Evolutionary conservation across 2,888 invertebrate species (phyloP).

Genomic region (Cataglyphis altisquamis): DNA sequence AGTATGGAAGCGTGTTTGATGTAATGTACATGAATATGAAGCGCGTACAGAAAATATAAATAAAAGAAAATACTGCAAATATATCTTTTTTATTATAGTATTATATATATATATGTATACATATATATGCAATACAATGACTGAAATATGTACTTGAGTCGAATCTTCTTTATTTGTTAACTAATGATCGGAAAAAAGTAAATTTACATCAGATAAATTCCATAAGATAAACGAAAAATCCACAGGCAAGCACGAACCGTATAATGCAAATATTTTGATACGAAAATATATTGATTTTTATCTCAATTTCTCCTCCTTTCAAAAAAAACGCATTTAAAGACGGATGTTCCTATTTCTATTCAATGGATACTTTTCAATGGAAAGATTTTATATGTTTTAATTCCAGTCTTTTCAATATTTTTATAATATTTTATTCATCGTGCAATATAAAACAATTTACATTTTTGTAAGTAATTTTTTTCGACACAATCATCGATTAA

Average conservation of each 20-base stretch:
- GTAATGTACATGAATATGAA: background rate
- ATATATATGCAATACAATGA: background rate
- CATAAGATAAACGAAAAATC: background rate
- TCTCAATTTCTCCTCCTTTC: background rate
- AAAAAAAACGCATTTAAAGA: background rate
- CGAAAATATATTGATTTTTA: background rate
- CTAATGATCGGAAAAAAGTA: background rate
- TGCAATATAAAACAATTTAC: no score
- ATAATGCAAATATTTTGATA: background rate
- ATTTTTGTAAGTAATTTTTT: no score
- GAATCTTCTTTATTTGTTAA: background rate
- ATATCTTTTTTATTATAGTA: background rate
- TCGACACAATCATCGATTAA: background rate
- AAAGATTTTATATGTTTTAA: background rate
- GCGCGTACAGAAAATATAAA: background rate
- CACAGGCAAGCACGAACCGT: background rate
- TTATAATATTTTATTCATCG: background rate
- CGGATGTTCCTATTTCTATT: background rate
- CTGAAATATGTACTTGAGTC: conserved; percentile 6
- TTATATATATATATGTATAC: background rate
- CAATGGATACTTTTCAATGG: background rate
- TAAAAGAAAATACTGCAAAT: background rate
- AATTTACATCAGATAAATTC: background rate
- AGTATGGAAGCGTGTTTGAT: background rate
- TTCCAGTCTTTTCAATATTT: background rate